phyloP scores from a whole-genome alignment of 2,797 vertebrate genomes.

The Numenius phaeopus region DNA sequence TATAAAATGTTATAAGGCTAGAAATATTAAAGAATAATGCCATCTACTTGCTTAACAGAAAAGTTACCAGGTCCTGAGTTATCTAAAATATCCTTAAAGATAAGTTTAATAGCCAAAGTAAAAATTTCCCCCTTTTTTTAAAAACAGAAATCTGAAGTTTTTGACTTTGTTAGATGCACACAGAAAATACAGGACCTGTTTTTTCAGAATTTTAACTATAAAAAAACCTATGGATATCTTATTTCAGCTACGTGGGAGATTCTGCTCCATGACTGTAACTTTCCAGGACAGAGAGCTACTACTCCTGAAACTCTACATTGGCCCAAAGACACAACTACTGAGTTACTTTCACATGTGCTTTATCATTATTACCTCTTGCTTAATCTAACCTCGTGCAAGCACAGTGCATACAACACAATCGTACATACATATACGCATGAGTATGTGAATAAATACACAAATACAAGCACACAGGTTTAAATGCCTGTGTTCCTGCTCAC shows the following conservation, averaged over 20 bases:
- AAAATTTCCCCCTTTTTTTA: neutral
- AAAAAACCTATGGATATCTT: neutral
- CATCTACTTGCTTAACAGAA: neutral
- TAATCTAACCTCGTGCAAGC: neutral
- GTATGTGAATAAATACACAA: neutral
- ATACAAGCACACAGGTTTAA: neutral
- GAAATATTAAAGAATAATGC: neutral
- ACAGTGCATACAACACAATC: neutral
- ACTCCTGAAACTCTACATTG: neutral
- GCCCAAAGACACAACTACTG: neutral
- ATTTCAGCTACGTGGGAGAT: neutral
- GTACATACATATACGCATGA: neutral
- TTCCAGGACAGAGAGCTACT: neutral
- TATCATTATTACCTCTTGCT: neutral
- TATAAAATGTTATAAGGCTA: conserved; percentile 3
- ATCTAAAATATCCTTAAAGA: neutral
- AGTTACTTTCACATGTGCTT: neutral
- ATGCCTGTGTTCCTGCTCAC: neutral
- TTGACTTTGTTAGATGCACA: neutral
- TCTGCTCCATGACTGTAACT: neutral
- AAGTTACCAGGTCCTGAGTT: neutral
- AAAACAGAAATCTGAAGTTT: neutral
- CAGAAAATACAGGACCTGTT: neutral
- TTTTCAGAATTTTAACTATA: neutral
- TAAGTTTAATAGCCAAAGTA: neutral